Base-by-base conservation (phyloP, 2,888 invertebrate genomes). In the Hymenopus coronatus region DNA sequence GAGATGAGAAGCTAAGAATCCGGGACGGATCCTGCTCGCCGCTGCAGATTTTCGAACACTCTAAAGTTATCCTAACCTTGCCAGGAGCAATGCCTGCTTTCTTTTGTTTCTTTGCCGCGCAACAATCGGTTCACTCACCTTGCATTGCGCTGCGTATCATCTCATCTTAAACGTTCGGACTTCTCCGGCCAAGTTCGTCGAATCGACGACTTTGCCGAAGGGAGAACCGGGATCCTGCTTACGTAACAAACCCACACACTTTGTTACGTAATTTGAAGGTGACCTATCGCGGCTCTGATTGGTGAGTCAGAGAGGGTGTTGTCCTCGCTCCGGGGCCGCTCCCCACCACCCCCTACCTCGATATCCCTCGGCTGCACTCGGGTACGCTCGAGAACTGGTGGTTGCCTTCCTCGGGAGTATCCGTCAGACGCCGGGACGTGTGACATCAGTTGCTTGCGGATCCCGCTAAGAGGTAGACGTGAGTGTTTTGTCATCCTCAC, bases 261-360 rank as follows among this genome's bases (percentile, higher is more conserved):
- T 81, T 85, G 89, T 93, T 93, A 93, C 93, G 93, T 93, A 93
- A 93, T 92, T 91, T 93, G 93, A 94, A 94, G 93, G 93, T 93
- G 94, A 94, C 94, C 93, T 93, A 93, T 93, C 93, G 93, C 92
- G 92, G 92, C 92, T 93, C 92, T 93, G 93, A 93, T 93, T 93
- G 93, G 93, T 94, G 94, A 94, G 91, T 94, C 93, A 94, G 92
- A 91, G 93, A 93, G 93, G 93, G 94, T 94, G 93, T 93, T 93
- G 93, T 93, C 93, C 93, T 93, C 93, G 92, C 91, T 92, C 91
- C 92, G 91, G 92, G 92, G 92, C 91, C 90, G 90, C 91, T 90
- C 90, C 90, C 91, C 91, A 91, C 91, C 92, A 90, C 91, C 91
- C 88, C 90, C 85, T 83, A 83, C 82, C 87, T 1, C 28, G 40